Percentiles rank a stretch among this genome's conserved stretches.
Conservation (phyloP, 2,113 vertebrate genomes). For the Etia nguti region DNA sequence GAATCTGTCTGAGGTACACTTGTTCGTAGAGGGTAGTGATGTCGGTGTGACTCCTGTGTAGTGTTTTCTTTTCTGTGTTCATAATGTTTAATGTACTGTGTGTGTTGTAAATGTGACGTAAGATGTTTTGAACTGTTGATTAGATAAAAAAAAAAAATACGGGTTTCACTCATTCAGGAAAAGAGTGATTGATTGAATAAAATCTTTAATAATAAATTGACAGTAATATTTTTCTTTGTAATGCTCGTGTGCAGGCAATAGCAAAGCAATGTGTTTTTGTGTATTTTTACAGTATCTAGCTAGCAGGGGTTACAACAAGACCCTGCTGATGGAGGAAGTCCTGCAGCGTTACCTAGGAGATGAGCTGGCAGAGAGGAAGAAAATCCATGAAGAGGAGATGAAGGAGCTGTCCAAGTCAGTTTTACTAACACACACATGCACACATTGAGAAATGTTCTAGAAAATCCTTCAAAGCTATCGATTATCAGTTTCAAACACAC, state of each 20-base stretch:
- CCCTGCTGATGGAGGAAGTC: slow-evolving; percentile 85
- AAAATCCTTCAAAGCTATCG: neutral
- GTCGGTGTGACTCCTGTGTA: neutral
- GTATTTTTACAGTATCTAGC: slow-evolving; percentile 80
- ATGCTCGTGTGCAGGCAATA: neutral
- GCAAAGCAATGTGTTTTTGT: neutral
- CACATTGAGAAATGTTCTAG: neutral
- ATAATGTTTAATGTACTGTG: neutral
- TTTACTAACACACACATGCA: neutral
- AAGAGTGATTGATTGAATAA: neutral
- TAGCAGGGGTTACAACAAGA: slow-evolving; percentile 85
- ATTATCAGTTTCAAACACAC: neutral
- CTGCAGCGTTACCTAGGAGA: slow-evolving; percentile 82
- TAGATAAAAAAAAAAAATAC: neutral
- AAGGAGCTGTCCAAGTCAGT: slow-evolving; percentile 88
- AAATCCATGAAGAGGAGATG: slow-evolving; percentile 89
- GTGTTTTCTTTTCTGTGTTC: neutral
- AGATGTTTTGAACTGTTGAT: neutral
- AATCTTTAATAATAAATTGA: neutral
- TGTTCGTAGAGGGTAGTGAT: neutral
- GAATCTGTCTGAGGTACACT: slow-evolving; percentile 82
- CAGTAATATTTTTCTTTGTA: neutral
- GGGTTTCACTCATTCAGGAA: neutral
- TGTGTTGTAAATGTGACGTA: neutral
- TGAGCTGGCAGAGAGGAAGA: slow-evolving; percentile 86